These are phyloP conservation scores for Gari tellinella DNA, from an alignment of 2,888 invertebrate species.

Conservation along the genomic window DNA sequence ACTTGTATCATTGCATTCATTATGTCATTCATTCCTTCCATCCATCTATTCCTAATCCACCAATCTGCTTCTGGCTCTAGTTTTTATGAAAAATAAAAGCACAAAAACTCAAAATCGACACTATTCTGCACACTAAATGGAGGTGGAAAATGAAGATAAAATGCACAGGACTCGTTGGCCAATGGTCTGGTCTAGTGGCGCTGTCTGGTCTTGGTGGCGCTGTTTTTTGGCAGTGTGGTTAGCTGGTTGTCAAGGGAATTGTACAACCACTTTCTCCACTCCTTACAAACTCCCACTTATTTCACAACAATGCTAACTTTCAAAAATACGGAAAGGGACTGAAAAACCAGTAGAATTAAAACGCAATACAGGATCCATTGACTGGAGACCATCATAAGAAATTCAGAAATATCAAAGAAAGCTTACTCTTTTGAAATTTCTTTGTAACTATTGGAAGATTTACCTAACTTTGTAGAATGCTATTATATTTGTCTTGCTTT, in stretches of 20 bases:
- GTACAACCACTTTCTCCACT: constrained; percentile 98
- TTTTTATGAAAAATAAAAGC: neutral
- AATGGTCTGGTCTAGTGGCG: constrained; percentile 31
- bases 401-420: too few species aligned
- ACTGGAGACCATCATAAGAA: too few species aligned
- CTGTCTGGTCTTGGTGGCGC: constrained; percentile 63
- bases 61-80: constrained; percentile 20
- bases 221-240: constrained; percentile 98
- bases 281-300: constrained; percentile 85
- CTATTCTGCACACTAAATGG: neutral
- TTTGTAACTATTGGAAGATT: too few species aligned
- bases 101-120: too few species aligned
- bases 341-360: too few species aligned
- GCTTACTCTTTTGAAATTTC: too few species aligned
- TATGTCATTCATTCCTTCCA: constrained; percentile 68
- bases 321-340: too few species aligned
- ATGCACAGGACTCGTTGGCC: neutral
- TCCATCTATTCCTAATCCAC: constrained; percentile 47
- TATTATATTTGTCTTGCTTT: neutral
- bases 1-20: constrained; percentile 69
- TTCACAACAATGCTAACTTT: constrained; percentile 34
- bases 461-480: neutral
- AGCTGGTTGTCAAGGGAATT: constrained; percentile 95
- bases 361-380: too few species aligned
- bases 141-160: neutral